These are phyloP conservation scores for Acanthisitta chloris DNA, from an alignment of 2,113 vertebrate species.

Conservation along the genomic window DNA sequence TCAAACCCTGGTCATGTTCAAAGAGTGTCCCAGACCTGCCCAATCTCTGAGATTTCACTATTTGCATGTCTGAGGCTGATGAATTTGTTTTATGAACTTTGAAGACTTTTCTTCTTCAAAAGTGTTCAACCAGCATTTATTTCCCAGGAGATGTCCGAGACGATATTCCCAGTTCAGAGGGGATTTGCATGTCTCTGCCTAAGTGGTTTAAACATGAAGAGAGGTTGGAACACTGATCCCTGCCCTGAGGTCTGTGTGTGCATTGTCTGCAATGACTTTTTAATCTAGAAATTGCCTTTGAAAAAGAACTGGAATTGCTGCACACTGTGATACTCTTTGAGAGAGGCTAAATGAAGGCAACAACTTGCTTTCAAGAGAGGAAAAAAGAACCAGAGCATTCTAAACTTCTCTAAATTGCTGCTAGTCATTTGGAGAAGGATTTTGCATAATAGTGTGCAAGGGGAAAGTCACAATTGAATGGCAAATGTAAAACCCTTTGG, in stretches of 20 bases:
- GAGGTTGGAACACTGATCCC: neutral
- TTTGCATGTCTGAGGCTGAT: conserved; percentile 36
- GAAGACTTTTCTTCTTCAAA: neutral
- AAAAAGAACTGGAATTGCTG: conserved; percentile 25
- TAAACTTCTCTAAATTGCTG: neutral
- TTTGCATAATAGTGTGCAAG: neutral
- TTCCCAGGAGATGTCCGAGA: neutral
- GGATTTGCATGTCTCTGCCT: conserved; percentile 41
- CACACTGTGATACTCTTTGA: neutral
- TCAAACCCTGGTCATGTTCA: neutral
- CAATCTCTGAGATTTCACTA: neutral
- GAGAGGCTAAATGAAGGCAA: neutral
- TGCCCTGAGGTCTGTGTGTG: neutral
- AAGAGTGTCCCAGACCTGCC: neutral
- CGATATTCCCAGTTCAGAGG: neutral
- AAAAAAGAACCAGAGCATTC: neutral
- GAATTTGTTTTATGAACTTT: neutral
- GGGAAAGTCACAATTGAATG: neutral
- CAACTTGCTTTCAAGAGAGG: neutral
- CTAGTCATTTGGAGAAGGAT: neutral
- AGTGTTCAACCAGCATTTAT: neutral
- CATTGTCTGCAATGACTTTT: neutral
- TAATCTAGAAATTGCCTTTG: conserved; percentile 35
- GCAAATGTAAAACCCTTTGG: neutral
- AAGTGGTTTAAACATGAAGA: neutral